These are phyloP conservation scores for Trichonephila clavipes DNA, from an alignment of 1,140 invertebrate species.

Conservation along the genomic window DNA sequence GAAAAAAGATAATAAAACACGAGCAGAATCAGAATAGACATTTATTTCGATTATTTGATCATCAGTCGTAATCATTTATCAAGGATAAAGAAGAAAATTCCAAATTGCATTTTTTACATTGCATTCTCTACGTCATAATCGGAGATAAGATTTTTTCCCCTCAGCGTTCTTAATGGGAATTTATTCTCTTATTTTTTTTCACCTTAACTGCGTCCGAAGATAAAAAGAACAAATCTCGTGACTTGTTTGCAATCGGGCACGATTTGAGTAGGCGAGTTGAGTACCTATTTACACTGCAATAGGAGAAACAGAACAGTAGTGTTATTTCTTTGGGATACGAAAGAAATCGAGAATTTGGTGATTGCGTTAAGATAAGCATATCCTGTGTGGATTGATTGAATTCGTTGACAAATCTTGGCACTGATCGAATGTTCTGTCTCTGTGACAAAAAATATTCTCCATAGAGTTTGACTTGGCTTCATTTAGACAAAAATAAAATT, in stretches of 20 bases:
- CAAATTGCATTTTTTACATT: neutral
- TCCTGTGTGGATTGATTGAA: neutral
- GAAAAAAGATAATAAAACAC: neutral
- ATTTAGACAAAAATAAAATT: too few relatives aligned
- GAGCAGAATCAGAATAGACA: neutral
- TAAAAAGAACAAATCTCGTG: neutral
- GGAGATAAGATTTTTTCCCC: neutral
- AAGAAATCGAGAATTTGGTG: neutral
- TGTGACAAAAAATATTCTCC: too few relatives aligned
- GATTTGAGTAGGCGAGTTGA: neutral
- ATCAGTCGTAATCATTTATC: neutral
- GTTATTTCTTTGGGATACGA: neutral
- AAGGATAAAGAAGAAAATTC: conserved; percentile 17
- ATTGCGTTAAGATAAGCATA: neutral
- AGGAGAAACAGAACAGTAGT: conserved; percentile 11
- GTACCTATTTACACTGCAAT: neutral
- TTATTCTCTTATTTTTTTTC: neutral
- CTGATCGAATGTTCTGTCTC: too few relatives aligned
- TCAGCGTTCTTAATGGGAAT: neutral
- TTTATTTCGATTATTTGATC: conserved; percentile 22
- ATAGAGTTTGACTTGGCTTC: too few relatives aligned
- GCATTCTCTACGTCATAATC: neutral
- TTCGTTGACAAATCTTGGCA: neutral
- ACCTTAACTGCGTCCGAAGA: neutral
- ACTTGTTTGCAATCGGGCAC: conserved; percentile 24